Evolutionary conservation across 2,797 vertebrate species (phyloP).

Genomic region (Chrysocyon brachyurus): DNA sequence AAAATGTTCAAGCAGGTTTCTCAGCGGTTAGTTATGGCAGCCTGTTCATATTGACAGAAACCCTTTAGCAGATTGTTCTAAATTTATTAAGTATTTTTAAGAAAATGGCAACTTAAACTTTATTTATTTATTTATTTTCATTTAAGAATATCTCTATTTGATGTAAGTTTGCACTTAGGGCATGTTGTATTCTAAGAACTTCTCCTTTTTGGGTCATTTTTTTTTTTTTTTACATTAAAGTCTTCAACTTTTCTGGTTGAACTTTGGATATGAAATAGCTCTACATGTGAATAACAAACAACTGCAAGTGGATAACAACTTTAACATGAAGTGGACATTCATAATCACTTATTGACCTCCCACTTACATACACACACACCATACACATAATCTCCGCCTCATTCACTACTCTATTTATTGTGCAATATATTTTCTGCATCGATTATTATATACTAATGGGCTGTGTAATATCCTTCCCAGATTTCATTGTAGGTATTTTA

Average conservation of each 20-base stretch:
- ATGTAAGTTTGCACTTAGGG: neutral
- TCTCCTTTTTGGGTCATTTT: neutral
- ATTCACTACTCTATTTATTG: constrained; percentile 68
- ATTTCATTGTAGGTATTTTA: constrained; percentile 76
- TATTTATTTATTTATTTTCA: neutral
- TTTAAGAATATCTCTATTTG: constrained; percentile 14
- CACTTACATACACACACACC: neutral
- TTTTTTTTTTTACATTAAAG: constrained; percentile 31
- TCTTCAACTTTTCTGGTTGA: constrained; percentile 52
- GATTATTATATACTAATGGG: constrained; percentile 65
- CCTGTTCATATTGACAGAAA: neutral
- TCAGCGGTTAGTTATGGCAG: neutral
- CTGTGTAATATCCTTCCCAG: constrained; percentile 76
- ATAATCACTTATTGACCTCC: constrained; percentile 11
- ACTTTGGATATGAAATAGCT: neutral
- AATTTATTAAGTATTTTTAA: constrained; percentile 6
- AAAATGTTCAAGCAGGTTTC: neutral
- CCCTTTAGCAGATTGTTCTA: neutral
- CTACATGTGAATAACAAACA: neutral
- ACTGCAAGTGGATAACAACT: neutral
- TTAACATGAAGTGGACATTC: constrained; percentile 49
- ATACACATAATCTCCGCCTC: constrained; percentile 48
- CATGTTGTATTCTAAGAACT: neutral
- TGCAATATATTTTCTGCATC: constrained; percentile 72
- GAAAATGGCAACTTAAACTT: neutral